Evolutionary conservation across 1,140 invertebrate species (phyloP), one percentile per base, ranked within the genome.

Genomic region (Drosophila malerkotliana): DNA sequence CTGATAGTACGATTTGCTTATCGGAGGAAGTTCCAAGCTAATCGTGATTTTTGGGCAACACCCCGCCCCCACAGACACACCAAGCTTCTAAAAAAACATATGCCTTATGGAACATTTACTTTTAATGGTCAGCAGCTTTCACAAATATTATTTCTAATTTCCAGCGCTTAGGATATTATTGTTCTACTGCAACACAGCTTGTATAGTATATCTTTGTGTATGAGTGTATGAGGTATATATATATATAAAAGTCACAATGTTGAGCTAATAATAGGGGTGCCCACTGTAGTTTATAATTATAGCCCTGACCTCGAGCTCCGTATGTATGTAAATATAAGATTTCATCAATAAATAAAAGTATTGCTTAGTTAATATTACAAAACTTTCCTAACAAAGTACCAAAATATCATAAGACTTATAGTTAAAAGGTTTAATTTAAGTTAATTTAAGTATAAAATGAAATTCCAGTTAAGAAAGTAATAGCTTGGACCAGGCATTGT

Each of bases 1-100:
- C 71, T 68, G 80, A 84, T 83, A 75, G 72, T 61, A 39, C 14
- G 48, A 79, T 84, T 84, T 60, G 68, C 82, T 84, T 84, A 84
- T 84, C 81, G 66, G 32, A 49, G 66, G 51, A 69, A 57, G 52
- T 69, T 39, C 64, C 56, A 39, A 1, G 44, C 32, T 56, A 18
- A 68, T 68, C 66, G 32, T 30, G 63, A 68, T 55, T 68, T 47
- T 28, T 34, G 28, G 24, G 41, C 30, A 45, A 32, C 30, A 10
- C 34, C 10, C 0, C n/a, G 21, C 21, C 48, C 5, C 24, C 24
- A 18, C 24, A 10, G 18, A 44, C 14, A 14, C 39, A 14, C n/a
- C n/a, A 14, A 44, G 39, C n/a, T 4, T 14, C 34, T n/a, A 28
- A 7, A 1, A 18, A 21, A 47, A 24, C 15, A 18, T 24, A 18